These are phyloP conservation scores for Crossaster papposus DNA, from an alignment of 53 echinoderm and acorn worm genomes.

Conservation along the genomic window DNA sequence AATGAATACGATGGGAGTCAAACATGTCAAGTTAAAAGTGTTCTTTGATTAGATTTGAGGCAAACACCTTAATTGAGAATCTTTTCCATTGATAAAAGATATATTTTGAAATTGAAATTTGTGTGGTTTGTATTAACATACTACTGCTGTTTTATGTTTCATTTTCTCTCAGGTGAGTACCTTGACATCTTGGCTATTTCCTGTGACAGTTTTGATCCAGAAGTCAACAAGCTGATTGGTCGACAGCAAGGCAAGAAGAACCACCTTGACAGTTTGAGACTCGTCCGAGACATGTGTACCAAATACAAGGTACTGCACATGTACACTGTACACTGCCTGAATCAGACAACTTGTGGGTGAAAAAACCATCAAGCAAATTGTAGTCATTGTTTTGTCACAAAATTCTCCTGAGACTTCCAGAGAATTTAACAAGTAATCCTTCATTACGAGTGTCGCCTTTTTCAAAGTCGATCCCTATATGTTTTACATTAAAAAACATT, in stretches of 20 bases:
- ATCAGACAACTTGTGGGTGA: background rate
- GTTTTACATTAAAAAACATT: no score
- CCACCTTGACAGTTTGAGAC: slow-evolving; percentile 41
- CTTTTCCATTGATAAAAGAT: no score
- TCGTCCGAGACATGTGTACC: slow-evolving; percentile 17
- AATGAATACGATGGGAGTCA: background rate
- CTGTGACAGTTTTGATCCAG: slow-evolving; percentile 54
- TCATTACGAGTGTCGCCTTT: no score
- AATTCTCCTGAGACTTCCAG: no score
- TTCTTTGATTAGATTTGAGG: no score
- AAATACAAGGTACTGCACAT: slow-evolving; percentile 21
- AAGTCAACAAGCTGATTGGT: slow-evolving; percentile 31
- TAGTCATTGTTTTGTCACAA: no score
- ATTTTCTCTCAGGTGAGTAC: slow-evolving; percentile 29
- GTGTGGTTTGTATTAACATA: background rate
- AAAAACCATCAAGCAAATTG: background rate
- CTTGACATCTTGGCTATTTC: slow-evolving; percentile 60
- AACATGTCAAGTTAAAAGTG: background rate
- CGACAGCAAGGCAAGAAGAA: slow-evolving; percentile 48
- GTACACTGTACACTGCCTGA: no score
- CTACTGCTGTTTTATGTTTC: background rate
- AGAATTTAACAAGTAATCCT: no score
- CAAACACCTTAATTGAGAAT: no score
- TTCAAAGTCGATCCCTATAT: no score
- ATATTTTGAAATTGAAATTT: no score